A percentile compares a stretch with the other conserved stretches of the same genome.
These are phyloP conservation scores for Seriola quinqueradiata DNA, from an alignment of 2,113 vertebrate genomes.

Conservation along the genomic window DNA sequence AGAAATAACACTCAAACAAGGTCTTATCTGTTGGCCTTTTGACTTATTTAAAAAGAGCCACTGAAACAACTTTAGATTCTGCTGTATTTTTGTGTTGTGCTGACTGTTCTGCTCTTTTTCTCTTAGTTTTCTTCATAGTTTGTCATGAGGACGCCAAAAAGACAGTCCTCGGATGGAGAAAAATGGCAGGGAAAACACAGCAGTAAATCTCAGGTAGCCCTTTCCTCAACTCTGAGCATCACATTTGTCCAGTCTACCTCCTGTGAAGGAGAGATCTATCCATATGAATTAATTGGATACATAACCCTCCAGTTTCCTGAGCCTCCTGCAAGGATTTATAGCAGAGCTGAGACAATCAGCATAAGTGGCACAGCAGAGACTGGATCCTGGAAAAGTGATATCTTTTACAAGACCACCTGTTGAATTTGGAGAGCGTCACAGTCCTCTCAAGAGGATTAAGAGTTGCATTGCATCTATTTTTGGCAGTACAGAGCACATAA, in stretches of 20 bases:
- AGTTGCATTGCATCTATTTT: slow-evolving; percentile 59
- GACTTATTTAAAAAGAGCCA: slow-evolving; percentile 4
- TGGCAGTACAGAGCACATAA: slow-evolving; percentile 46
- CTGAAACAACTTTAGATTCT: neutral
- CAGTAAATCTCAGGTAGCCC: neutral
- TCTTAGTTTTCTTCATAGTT: neutral
- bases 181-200: neutral
- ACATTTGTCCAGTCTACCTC: slow-evolving; percentile 14
- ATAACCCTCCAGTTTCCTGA: slow-evolving; percentile 54
- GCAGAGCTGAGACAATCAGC: slow-evolving; percentile 65
- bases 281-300: slow-evolving; percentile 61
- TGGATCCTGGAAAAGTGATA: slow-evolving; percentile 60
- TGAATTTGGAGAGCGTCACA: slow-evolving; percentile 51
- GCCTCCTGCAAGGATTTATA: slow-evolving; percentile 57
- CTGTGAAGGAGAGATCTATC: slow-evolving; percentile 32
- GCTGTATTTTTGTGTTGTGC: neutral
- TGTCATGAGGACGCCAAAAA: neutral
- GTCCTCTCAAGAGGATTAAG: slow-evolving; percentile 64
- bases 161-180: neutral
- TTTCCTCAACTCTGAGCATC: neutral
- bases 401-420: slow-evolving; percentile 73
- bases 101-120: neutral
- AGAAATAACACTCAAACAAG: slow-evolving; percentile 22
- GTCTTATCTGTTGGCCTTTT: slow-evolving; percentile 18
- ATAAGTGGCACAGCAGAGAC: slow-evolving; percentile 53